These are phyloP conservation scores for Leucoraja erinaceus DNA, from an alignment of 2,113 vertebrate species.

Conservation along the genomic window DNA sequence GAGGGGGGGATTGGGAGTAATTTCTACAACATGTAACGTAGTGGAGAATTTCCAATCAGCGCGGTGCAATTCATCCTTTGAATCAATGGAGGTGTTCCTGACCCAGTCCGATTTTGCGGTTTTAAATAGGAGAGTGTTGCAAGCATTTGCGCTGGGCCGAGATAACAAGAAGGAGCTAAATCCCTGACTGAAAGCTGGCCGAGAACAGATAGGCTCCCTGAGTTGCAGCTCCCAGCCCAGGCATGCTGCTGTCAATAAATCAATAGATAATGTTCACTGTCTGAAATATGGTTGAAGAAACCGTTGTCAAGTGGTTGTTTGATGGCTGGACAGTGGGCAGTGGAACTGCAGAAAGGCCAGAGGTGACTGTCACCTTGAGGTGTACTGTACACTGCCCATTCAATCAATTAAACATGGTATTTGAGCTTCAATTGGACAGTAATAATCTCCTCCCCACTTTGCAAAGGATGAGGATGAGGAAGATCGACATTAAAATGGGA, in stretches of 20 bases:
- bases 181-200: slow-evolving; percentile 21
- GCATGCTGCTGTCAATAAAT: slow-evolving; percentile 53
- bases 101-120: neutral
- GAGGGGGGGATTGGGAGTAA: neutral
- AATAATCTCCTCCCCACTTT: neutral
- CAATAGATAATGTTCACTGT: slow-evolving; percentile 56
- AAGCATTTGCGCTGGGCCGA: neutral
- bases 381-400: slow-evolving; percentile 41
- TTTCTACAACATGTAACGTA: neutral
- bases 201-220: slow-evolving; percentile 47
- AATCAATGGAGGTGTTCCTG: neutral
- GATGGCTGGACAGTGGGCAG: slow-evolving; percentile 52
- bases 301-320: slow-evolving; percentile 48
- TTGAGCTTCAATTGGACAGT: slow-evolving; percentile 4
- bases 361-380: slow-evolving; percentile 57
- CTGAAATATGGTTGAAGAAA: slow-evolving; percentile 46
- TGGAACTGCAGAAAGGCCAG: slow-evolving; percentile 47
- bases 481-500: neutral
- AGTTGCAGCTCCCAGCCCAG: slow-evolving; percentile 47
- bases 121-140: neutral
- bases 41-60: neutral
- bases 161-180: slow-evolving; percentile 33
- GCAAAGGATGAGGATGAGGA: neutral
- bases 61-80: neutral
- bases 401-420: slow-evolving; percentile 2